A percentile compares a stretch with the other conserved stretches of the same genome.
phyloP scores from a whole-genome alignment of 2,113 vertebrate species.

The Cygnus buccinator region DNA sequence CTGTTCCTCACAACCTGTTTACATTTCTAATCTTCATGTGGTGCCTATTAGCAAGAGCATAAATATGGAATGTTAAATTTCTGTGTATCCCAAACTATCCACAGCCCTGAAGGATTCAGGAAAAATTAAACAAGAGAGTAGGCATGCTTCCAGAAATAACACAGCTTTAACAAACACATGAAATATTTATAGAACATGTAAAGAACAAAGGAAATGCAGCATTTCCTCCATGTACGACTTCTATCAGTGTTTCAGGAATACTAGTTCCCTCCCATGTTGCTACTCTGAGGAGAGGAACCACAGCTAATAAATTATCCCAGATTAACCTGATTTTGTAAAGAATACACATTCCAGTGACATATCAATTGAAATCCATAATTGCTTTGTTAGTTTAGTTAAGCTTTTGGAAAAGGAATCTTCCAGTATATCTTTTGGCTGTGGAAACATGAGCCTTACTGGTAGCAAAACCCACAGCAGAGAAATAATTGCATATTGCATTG shows the following conservation, averaged over 20 bases:
- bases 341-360: neutral
- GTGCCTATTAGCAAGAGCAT: conserved; percentile 67
- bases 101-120: conserved; percentile 43
- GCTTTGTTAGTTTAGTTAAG: neutral
- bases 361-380: neutral
- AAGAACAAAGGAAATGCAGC: conserved; percentile 74
- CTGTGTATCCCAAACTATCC: conserved; percentile 69
- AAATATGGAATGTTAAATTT: conserved; percentile 60
- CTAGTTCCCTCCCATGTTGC: neutral
- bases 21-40: conserved; percentile 66
- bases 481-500: neutral
- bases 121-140: conserved; percentile 69
- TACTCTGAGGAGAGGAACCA: neutral
- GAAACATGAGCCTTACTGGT: neutral
- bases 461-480: neutral
- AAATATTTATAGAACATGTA: conserved; percentile 75
- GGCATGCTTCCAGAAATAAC: conserved; percentile 76
- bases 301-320: neutral
- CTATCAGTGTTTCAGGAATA: conserved; percentile 1
- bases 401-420: neutral
- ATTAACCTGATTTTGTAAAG: neutral
- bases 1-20: conserved; percentile 31
- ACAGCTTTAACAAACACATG: conserved; percentile 70
- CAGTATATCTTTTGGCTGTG: neutral
- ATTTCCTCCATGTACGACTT: conserved; percentile 50